Base-by-base conservation (phyloP, 2,888 invertebrate species). In the Noctua comes region DNA sequence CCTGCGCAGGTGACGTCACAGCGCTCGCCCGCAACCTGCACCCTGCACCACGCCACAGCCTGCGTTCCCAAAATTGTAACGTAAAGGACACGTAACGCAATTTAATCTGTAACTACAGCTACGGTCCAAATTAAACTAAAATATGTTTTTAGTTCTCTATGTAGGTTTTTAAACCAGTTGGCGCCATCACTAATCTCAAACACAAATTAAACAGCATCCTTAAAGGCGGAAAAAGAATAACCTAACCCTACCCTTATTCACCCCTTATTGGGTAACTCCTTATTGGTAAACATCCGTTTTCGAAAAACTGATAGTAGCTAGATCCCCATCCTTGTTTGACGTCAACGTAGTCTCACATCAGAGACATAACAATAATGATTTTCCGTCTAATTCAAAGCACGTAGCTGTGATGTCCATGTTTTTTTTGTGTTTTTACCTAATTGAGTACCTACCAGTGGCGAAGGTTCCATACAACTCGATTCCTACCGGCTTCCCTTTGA, bases 1-100 rank as follows among this genome's bases (percentile, higher is more conserved):
- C 72, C 76, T 78, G 88, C 77, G 86, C 85, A 87, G 75, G 88
- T 93, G 94, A 93, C 93, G 94, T 93, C 94, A 94, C 90, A 76
- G 77, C 46, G 77, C 71, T 46, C 84, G 84, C 86, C 43, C 68
- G 43, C 54, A 57, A n/a, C 70, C 54, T 69, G 48, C 48, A 51
- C 24, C 69, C 69, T 69, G 48, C 31, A 48, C 66, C 66, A 66
- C n/a, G n/a, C 66, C 46, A 66, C n/a, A 66, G 66, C 73, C 73
- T 73, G 73, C 27, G 18, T n/a, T 43, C 51, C 62, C 48, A 5
- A n/a, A 11, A 43, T 16, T 43, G n/a, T 16, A n/a, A n/a, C n/a
- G 21, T 13, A 74, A 43, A 46, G 21, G 31, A 46, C 31, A 31
- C 31, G 4, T 62, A 3, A 21, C 62, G 21, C 10, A 62, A 10